Evolutionary conservation across 2,797 vertebrate species (phyloP).

Genomic region (Cossypha niveicapilla): DNA sequence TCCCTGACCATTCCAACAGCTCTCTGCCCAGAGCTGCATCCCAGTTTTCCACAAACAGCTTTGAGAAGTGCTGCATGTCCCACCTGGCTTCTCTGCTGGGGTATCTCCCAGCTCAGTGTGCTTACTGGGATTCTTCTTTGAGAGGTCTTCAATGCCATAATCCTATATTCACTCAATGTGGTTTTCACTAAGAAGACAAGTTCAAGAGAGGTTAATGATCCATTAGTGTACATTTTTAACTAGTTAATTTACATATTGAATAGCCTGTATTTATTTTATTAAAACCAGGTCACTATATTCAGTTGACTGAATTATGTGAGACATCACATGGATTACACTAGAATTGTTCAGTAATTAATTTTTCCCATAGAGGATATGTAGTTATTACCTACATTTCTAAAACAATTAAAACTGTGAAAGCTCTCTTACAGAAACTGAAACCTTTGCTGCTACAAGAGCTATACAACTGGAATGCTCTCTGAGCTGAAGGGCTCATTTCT

Average conservation of each 20-base stretch:
- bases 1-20: background rate
- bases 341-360: slow-evolving; percentile 14
- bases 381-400: slow-evolving; percentile 27
- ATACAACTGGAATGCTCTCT: background rate
- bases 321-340: slow-evolving; percentile 34
- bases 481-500: background rate
- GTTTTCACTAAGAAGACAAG: slow-evolving; percentile 50
- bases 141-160: slow-evolving; percentile 5
- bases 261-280: slow-evolving; percentile 59
- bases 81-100: background rate
- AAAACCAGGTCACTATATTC: slow-evolving; percentile 22
- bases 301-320: slow-evolving; percentile 26
- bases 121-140: background rate
- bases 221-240: slow-evolving; percentile 62
- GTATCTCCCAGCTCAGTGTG: background rate
- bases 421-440: background rate
- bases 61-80: background rate
- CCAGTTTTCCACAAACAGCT: background rate
- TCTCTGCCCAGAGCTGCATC: background rate
- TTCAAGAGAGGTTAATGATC: slow-evolving; percentile 65
- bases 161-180: slow-evolving; percentile 12
- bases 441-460: background rate
- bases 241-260: slow-evolving; percentile 50
- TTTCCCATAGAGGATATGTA: background rate
- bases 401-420: slow-evolving; percentile 10